These are phyloP conservation scores for Antennarius maculatus DNA, from an alignment of 2,797 vertebrate genomes.

Conservation along the genomic window DNA sequence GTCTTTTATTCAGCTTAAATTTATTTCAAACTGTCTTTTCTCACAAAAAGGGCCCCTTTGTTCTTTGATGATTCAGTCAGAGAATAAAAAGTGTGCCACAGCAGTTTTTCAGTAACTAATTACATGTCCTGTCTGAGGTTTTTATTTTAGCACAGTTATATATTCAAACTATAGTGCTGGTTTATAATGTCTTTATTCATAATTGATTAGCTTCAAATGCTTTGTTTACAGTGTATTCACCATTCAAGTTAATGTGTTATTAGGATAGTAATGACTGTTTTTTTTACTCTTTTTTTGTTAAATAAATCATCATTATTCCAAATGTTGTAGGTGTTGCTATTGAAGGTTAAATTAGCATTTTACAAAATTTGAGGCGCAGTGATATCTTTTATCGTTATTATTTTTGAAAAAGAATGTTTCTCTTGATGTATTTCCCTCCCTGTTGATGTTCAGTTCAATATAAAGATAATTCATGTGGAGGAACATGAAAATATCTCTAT, in stretches of 20 bases:
- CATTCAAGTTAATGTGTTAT: slow-evolving; percentile 20
- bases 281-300: slow-evolving; percentile 33
- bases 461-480: too few species aligned
- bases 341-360: slow-evolving; percentile 50
- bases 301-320: slow-evolving; percentile 40
- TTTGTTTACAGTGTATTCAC: slow-evolving; percentile 22
- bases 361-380: slow-evolving; percentile 4
- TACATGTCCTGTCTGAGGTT: too few species aligned
- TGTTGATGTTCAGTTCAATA: not conserved
- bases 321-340: slow-evolving; percentile 19
- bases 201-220: slow-evolving; percentile 19
- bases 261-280: slow-evolving; percentile 15
- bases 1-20: too few species aligned
- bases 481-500: too few species aligned
- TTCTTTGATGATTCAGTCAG: too few species aligned
- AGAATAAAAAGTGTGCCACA: too few species aligned
- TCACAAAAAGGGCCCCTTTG: not conserved
- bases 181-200: slow-evolving; percentile 17
- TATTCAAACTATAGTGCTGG: slow-evolving; percentile 1
- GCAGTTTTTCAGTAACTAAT: too few species aligned
- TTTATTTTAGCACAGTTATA: slow-evolving; percentile 14
- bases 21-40: not conserved
- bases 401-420: not conserved
- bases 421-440: not conserved
- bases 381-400: slow-evolving; percentile 12